Base-by-base conservation (phyloP, 92 coral and sea anemone genomes). In the Epizoanthus fatuus region DNA sequence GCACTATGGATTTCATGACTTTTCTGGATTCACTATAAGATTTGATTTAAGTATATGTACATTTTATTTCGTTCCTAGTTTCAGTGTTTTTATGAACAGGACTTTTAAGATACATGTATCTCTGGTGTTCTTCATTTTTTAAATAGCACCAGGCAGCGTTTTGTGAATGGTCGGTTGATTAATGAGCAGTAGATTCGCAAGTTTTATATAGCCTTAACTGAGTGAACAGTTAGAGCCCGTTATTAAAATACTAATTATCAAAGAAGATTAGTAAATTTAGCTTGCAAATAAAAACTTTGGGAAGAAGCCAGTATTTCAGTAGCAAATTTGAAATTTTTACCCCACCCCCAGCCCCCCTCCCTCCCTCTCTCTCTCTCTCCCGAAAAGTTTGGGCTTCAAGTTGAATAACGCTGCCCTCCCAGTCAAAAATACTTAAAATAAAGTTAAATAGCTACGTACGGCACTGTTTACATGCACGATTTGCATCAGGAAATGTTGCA, bases 191-290 rank as follows among this genome's bases (percentile, higher is more conserved):
- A 74, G 80, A 55, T 74, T 74, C 65, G 29, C 25, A 73, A 73
- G 80, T 74, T 74, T 74, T 74, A 74, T 55, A 74, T 74, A 74
- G 20, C 80, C 64, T 74, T n/a, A 74, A 74, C 9, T 74, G 25
- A 74, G 29, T 54, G 80, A 55, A 54, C 80, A 74, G 80, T 74
- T 53, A 53, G 80, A 55, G 64, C 63, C 80, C 64, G 49, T 74
- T 74, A 8, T 6, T 55, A 74, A 32, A 74, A 74, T 35, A 54
- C 80, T 74, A 74, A 55, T 74, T 74, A 52, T 74, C 65, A 54
- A 53, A 53, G 64, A 74, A 11, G 80, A 74, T 74, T 74, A 11
- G 65, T 74, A 74, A 74, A 25, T 63, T 63, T 10, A 63, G 69
- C 69, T 63, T 69, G 74, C 79, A 73, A 73, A 53, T 25, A 32